These are phyloP conservation scores for Limenitis camilla DNA, from an alignment of 2,888 invertebrate species.

Conservation along the genomic window DNA sequence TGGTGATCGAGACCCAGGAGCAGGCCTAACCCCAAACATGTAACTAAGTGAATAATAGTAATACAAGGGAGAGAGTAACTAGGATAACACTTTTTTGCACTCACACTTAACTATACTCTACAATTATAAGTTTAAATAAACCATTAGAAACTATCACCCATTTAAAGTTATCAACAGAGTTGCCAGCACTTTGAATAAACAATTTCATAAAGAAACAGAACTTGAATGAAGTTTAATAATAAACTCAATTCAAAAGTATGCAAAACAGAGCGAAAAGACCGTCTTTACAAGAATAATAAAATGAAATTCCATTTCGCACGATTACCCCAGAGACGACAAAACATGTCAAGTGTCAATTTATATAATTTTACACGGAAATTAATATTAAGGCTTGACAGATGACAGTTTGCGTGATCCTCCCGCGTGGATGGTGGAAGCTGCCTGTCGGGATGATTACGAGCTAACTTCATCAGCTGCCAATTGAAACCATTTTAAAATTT, in stretches of 20 bases:
- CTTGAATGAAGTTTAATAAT: neutral
- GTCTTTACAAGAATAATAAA: constrained; percentile 46
- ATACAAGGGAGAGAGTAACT: too few species aligned
- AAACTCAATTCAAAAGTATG: constrained; percentile 20
- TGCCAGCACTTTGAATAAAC: too few species aligned
- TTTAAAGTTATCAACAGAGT: too few species aligned
- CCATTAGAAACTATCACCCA: too few species aligned
- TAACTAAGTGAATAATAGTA: too few species aligned
- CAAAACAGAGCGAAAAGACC: too few species aligned
- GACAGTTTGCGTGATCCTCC: constrained; percentile 45
- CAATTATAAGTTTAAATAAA: too few species aligned
- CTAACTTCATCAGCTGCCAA: constrained; percentile 15
- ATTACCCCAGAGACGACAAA: constrained; percentile 68
- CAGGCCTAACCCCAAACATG: too few species aligned
- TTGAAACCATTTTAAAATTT: constrained; percentile 6
- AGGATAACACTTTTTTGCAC: too few species aligned
- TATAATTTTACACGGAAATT: constrained; percentile 63
- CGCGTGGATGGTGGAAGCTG: constrained; percentile 9
- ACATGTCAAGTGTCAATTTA: constrained; percentile 69
- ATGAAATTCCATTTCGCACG: constrained; percentile 54
- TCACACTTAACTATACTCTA: too few species aligned
- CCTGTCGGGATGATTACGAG: constrained; percentile 12
- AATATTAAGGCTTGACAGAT: constrained; percentile 64
- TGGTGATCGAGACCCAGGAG: too few species aligned
- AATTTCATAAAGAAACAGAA: neutral